phyloP scores from a whole-genome alignment of 1,140 invertebrate genomes.

The Chrysomallon squamiferum region DNA sequence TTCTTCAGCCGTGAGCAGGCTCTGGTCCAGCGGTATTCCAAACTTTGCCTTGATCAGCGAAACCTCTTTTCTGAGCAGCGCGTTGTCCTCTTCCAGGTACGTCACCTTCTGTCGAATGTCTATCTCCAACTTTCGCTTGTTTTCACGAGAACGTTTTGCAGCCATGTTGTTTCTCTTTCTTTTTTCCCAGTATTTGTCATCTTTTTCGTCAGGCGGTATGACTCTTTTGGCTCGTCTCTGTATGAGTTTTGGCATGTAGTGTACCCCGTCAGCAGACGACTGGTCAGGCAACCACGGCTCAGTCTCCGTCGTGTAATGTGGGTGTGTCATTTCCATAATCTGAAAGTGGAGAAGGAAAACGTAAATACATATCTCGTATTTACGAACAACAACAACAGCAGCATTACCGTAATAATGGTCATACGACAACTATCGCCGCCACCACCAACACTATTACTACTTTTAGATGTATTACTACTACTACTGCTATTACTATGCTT shows the following conservation, averaged over 20 bases:
- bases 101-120: conserved; percentile 67
- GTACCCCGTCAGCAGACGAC: background rate
- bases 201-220: conserved; percentile 94
- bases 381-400: too few species aligned
- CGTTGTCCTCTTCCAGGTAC: conserved; percentile 79
- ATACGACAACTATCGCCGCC: too few species aligned
- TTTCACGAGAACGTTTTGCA: conserved; percentile 90
- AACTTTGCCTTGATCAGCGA: conserved; percentile 91
- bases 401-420: too few species aligned
- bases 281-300: background rate
- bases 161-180: conserved; percentile 83
- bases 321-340: background rate
- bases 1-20: conserved; percentile 24
- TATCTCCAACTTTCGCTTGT: conserved; percentile 72
- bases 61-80: conserved; percentile 88
- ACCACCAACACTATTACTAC: too few species aligned
- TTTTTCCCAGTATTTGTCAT: conserved; percentile 95
- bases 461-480: too few species aligned
- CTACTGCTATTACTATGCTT: too few species aligned
- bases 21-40: conserved; percentile 69
- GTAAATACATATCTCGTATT: too few species aligned
- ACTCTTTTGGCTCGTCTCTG: conserved; percentile 27
- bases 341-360: too few species aligned
- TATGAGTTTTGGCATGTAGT: conserved; percentile 17
- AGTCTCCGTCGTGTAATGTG: background rate